Conservation (phyloP, 2,797 vertebrate genomes). For the Tragopan temminckii region DNA sequence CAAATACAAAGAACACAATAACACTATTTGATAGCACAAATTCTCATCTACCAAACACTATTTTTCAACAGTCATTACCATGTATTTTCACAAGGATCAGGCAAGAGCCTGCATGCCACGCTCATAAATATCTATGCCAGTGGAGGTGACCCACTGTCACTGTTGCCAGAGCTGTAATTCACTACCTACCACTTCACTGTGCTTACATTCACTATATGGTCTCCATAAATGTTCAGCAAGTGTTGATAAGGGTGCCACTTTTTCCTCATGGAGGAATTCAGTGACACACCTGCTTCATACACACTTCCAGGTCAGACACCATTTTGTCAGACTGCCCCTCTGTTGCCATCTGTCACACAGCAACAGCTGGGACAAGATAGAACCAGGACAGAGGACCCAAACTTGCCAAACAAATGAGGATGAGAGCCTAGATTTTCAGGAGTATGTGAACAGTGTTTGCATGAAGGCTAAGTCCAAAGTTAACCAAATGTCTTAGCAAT, state of each 20-base stretch:
- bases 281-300: background rate
- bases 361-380: background rate
- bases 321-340: background rate
- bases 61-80: background rate
- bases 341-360: background rate
- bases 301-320: background rate
- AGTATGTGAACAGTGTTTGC: background rate
- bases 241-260: background rate
- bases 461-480: background rate
- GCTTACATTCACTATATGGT: background rate
- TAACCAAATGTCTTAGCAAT: background rate
- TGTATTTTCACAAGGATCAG: background rate
- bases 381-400: background rate
- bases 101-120: background rate
- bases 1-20: background rate
- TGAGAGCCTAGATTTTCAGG: background rate
- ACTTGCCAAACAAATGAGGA: background rate
- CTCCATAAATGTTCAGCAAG: background rate
- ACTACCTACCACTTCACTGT: background rate
- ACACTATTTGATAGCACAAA: background rate
- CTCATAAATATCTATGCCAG: background rate
- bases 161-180: background rate
- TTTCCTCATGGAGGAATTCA: background rate
- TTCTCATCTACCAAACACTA: background rate
- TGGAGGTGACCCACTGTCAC: background rate